Base-by-base conservation (phyloP, 1,140 invertebrate species). In the Venturia canescens region DNA sequence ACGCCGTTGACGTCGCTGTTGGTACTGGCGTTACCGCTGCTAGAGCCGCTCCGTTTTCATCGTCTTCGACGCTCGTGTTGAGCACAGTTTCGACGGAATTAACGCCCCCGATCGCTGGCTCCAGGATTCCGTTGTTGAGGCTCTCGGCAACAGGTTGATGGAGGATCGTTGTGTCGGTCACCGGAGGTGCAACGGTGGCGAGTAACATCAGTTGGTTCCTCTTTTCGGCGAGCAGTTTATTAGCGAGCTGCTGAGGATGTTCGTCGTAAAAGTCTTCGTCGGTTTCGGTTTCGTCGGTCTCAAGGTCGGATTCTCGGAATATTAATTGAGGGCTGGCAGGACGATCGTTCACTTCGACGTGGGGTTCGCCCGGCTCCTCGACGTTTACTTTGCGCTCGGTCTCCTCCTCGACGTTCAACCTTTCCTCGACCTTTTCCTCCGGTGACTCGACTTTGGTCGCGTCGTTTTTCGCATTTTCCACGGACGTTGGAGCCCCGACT, bases 241-340 rank as follows among this genome's bases (percentile, higher is more conserved):
- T 95, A 0, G 94, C 94, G 63, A 95, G 87, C 81, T 93, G 93
- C 82, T 96, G 95, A 1, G 96, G 96, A 91, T 96, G 93, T 84
- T 96, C 94, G 88, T 97, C 96, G 88, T 97, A 97, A 90, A 97
- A 97, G 83, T 97, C 96, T 91, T 97, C 96, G 88, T 97, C 96
- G 1, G 96, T 96, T 60, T 96, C 95, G 38, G 96, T 95, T 88
- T 97, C 95, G 29, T 95, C 94, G 0, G 96, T 97, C 81, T 97
- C 96, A 15, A 97, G 92, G 88, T 97, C 97, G 0, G 96, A 96
- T 90, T 97, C 97, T 31, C 92, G 91, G 60, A 96, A 93, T 0
- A 84, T 31, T 15, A 78, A 44, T 66, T 79, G 87, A 27, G 7
- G 84, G 80, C 9, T 38, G 7, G 21, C 18, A 27, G 75, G 57